Conservation (phyloP, 2,888 invertebrate species). For the Drosophila flavopinicola region DNA sequence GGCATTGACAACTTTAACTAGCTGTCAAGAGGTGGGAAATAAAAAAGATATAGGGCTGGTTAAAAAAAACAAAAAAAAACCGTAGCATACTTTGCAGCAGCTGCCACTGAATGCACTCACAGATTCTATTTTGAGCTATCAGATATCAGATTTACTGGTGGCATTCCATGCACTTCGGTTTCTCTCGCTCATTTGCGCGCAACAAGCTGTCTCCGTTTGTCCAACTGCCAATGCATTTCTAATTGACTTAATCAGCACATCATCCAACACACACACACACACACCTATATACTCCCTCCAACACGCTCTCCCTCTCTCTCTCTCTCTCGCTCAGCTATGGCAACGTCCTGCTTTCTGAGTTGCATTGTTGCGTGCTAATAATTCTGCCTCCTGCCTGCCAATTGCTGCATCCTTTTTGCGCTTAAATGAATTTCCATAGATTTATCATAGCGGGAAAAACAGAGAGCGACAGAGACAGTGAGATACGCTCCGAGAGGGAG, state of each 20-base stretch:
- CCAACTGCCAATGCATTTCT: constrained; percentile 47
- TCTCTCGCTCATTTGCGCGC: constrained; percentile 15
- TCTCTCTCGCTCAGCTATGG: not conserved
- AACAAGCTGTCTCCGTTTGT: constrained; percentile 50
- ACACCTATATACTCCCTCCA: not conserved
- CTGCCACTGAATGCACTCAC: constrained; percentile 1
- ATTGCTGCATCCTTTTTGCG: constrained; percentile 48
- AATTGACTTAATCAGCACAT: constrained; percentile 56
- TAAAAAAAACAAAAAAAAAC: too few relatives aligned
- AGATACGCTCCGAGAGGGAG: constrained; percentile 6
- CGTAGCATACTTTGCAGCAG: constrained; percentile 25
- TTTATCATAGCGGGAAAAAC: constrained; percentile 11
- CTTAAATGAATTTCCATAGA: constrained; percentile 44
- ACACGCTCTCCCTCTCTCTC: not conserved
- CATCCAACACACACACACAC: not conserved
- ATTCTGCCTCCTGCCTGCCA: constrained; percentile 25
- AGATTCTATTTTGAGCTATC: too few relatives aligned
- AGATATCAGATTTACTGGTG: too few relatives aligned
- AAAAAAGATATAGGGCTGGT: not conserved
- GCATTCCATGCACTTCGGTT: not conserved
- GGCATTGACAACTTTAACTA: not conserved
- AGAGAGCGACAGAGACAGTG: not conserved
- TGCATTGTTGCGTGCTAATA: constrained; percentile 24
- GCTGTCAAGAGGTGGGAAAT: not conserved
- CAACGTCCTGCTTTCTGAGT: not conserved